These are phyloP conservation scores for Tenthredo notha DNA, from an alignment of 2,888 invertebrate genomes.

Conservation along the genomic window DNA sequence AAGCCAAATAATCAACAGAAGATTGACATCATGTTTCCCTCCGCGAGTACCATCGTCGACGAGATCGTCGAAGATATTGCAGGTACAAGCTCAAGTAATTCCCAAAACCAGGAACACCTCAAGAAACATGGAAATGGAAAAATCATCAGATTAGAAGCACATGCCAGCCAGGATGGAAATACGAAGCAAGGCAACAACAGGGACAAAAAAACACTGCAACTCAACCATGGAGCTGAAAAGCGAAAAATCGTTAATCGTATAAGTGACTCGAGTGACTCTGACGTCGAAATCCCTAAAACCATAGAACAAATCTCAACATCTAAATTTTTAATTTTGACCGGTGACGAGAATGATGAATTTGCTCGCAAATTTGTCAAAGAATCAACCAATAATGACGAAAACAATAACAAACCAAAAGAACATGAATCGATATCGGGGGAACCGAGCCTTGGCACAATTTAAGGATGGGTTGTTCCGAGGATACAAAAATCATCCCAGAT, in stretches of 20 bases:
- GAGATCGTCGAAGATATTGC: neutral
- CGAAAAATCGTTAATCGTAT: neutral
- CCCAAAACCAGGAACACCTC: neutral
- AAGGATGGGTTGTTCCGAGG: conserved; percentile 33
- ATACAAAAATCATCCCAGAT: conserved; percentile 35
- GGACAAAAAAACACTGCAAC: neutral
- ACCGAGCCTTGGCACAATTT: conserved; percentile 15
- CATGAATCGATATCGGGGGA: neutral
- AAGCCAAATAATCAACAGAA: neutral
- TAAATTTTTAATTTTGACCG: neutral
- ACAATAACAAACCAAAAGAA: neutral
- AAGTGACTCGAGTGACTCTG: conserved; percentile 25
- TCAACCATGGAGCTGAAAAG: neutral
- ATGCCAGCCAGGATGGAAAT: neutral
- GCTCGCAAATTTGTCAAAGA: no score
- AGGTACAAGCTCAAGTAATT: neutral
- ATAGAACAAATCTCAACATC: neutral
- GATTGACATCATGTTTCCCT: conserved; percentile 5
- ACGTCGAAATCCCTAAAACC: neutral
- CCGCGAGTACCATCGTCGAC: neutral
- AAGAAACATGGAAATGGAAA: neutral
- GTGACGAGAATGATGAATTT: neutral
- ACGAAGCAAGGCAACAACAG: neutral
- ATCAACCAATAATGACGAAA: no score
- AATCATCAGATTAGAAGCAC: no score